Evolutionary conservation across 2,888 invertebrate species (phyloP), one percentile per base, ranked within the genome.

Genomic region (Drosophila pegasa): DNA sequence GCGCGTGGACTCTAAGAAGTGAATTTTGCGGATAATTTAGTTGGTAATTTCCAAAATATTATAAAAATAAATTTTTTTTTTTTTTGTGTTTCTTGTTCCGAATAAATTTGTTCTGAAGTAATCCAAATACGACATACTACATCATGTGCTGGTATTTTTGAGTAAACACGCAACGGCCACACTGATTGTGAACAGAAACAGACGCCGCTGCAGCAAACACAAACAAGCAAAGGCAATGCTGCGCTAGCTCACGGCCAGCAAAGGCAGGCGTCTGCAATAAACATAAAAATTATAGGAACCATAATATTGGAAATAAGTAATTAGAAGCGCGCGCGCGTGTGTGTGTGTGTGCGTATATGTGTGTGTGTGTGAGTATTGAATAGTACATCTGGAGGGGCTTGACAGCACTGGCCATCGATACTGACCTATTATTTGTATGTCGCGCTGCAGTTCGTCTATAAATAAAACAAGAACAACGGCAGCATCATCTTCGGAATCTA

Each of bases 401-500:
- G 27, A 18, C 18, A 40, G 25, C 48, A 47, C 20, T 18, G 38
- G 50, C 45, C 41, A 37, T 48, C 59, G 45, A 37, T 45, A 10
- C 27, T 50, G 71, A 33, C 43, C 54, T 48, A 12, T 50, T 57
- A n/a, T 50, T 57, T 63, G 45, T 56, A 64, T 52, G 58, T 64
- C 60, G 81, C 58, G 61, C 22, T 63, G 65, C 75, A 69, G 51
- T 71, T 62, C 25, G 37, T 66, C 82, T 68, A 86, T 71, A 80
- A 88, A 83, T 77, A 80, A 80, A 66, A 58, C 61, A 61, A 67
- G 31, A 58, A 60, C 22, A 65, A 69, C 43, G 50, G 63, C 31
- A 61, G 52, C 40, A 68, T 45, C 40, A 77, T 68, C 63, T 76
- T 77, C 78, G 69, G 71, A 82, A 80, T 75, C 81, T 81, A 65